Conservation (phyloP, 2,888 invertebrate genomes). For the Autographa pulchrina region DNA sequence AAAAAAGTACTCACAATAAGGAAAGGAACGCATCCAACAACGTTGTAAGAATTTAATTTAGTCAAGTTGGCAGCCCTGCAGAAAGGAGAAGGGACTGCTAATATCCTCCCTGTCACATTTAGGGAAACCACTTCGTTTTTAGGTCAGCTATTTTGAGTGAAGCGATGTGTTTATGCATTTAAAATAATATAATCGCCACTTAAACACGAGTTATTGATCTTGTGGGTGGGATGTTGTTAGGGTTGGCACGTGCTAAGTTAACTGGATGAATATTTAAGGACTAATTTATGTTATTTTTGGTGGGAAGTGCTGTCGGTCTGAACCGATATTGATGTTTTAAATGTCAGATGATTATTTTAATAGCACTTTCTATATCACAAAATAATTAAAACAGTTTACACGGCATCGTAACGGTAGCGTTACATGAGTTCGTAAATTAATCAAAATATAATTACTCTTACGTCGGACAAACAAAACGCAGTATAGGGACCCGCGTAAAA, state of each 20-base stretch:
- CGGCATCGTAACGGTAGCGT: too few species aligned
- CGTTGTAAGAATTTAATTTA: slow-evolving; percentile 12
- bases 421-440: too few species aligned
- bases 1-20: not conserved
- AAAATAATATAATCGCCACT: slow-evolving; percentile 47
- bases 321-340: too few species aligned
- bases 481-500: too few species aligned
- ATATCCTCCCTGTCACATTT: slow-evolving; percentile 58
- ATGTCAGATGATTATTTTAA: too few species aligned
- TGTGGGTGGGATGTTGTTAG: slow-evolving; percentile 10
- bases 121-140: slow-evolving; percentile 67
- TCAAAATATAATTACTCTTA: too few species aligned
- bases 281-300: too few species aligned
- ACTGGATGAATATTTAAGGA: too few species aligned
- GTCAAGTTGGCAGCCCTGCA: slow-evolving; percentile 29
- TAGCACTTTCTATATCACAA: too few species aligned
- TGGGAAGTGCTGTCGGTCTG: too few species aligned
- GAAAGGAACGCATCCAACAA: not conserved
- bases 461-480: too few species aligned
- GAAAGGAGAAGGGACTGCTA: slow-evolving; percentile 44
- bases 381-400: too few species aligned
- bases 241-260: slow-evolving; percentile 8
- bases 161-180: slow-evolving; percentile 55
- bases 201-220: slow-evolving; percentile 41
- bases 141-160: slow-evolving; percentile 70